Percentiles rank a stretch among this genome's conserved stretches.
Conservation (phyloP, 2,888 invertebrate species). For the Nemapogon koenigi region DNA sequence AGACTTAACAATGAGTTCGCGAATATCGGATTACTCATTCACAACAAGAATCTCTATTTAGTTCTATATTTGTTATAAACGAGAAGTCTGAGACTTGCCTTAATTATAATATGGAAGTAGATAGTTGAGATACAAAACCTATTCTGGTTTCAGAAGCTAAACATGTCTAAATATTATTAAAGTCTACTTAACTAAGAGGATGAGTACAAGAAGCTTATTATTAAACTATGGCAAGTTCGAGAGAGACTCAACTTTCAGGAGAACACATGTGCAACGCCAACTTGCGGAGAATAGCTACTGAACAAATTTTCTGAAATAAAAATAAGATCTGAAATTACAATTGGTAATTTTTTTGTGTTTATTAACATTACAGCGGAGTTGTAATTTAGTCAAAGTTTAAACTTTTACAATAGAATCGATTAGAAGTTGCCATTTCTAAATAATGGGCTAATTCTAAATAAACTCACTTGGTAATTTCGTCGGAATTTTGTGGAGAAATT, state of each 20-base stretch:
- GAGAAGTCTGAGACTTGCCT: too few relatives aligned
- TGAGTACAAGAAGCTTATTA: slow-evolving; percentile 16
- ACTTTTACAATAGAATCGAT: too few relatives aligned
- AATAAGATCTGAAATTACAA: not conserved
- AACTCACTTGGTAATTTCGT: too few relatives aligned
- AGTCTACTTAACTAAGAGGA: slow-evolving; percentile 12
- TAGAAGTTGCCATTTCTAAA: too few relatives aligned
- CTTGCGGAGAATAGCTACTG: slow-evolving; percentile 8
- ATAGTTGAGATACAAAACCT: too few relatives aligned
- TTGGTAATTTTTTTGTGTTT: not conserved
- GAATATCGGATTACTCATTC: slow-evolving; percentile 3
- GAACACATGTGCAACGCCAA: slow-evolving; percentile 15
- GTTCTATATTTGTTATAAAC: too few relatives aligned
- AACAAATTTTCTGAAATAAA: slow-evolving; percentile 9
- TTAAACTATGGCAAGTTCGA: slow-evolving; percentile 15
- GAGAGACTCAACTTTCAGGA: slow-evolving; percentile 13
- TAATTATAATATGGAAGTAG: too few relatives aligned
- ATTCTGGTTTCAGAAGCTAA: too few relatives aligned
- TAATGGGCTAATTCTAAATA: too few relatives aligned
- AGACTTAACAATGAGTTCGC: slow-evolving; percentile 21
- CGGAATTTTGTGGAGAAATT: too few relatives aligned
- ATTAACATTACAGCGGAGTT: not conserved
- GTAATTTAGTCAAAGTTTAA: not conserved
- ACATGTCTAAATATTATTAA: slow-evolving; percentile 5
- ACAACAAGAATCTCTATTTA: slow-evolving; percentile 1